phyloP scores from a whole-genome alignment of 2,113 vertebrate species.

The Plecturocebus donacophilus region DNA sequence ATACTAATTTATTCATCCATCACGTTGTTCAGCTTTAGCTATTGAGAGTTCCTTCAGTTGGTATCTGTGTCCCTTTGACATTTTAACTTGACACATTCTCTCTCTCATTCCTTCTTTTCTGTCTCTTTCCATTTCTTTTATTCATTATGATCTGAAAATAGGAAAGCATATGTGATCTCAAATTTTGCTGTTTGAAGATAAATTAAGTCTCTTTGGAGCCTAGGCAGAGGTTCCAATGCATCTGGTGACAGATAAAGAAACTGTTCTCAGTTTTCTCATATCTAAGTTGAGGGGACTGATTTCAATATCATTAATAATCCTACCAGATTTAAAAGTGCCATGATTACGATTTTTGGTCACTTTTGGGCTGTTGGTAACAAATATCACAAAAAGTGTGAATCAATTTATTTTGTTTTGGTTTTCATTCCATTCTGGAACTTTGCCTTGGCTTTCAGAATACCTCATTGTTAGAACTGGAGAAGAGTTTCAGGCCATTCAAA shows the following conservation, averaged over 20 bases:
- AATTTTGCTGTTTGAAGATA: neutral
- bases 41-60: neutral
- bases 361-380: neutral
- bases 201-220: neutral
- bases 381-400: neutral
- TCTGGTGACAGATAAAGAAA: too few species aligned
- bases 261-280: neutral
- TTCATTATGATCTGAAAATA: neutral
- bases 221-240: neutral
- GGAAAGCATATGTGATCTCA: neutral
- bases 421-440: neutral
- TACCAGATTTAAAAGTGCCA: neutral
- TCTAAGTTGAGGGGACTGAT: neutral
- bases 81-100: neutral
- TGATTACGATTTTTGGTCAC: neutral
- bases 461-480: neutral
- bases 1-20: neutral
- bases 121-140: neutral
- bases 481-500: neutral
- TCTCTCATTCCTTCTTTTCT: neutral
- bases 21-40: neutral
- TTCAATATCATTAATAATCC: neutral
- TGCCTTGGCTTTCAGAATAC: neutral
- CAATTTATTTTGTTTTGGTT: neutral
- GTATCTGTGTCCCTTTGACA: neutral